Percentiles rank a stretch among this genome's conserved stretches.
Evolutionary conservation across 2,113 vertebrate genomes (phyloP).

Genomic region (Gasterosteus nipponicus): DNA sequence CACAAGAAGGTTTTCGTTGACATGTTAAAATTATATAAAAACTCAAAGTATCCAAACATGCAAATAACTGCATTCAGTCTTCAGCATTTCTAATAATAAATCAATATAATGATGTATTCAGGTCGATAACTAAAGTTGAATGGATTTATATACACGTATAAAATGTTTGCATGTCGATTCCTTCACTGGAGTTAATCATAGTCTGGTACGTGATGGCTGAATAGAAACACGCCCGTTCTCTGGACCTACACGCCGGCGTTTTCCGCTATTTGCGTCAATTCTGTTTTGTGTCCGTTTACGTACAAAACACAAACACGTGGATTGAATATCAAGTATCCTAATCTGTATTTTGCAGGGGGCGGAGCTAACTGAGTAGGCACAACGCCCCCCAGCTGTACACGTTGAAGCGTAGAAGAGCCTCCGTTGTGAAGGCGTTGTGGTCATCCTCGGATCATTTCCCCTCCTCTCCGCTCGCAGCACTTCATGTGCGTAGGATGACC

Average conservation of each 20-base stretch:
- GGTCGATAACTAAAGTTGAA: slow-evolving; percentile 57
- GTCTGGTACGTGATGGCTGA: slow-evolving; percentile 52
- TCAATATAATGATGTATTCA: slow-evolving; percentile 60
- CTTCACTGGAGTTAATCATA: slow-evolving; percentile 44
- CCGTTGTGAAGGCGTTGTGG: slow-evolving; percentile 33
- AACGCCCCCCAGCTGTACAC: slow-evolving; percentile 27
- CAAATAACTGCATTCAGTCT: slow-evolving; percentile 62
- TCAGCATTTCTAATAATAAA: slow-evolving; percentile 43
- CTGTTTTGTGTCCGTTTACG: slow-evolving; percentile 25
- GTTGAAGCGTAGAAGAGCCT: slow-evolving; percentile 20
- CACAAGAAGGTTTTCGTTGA: slow-evolving; percentile 38
- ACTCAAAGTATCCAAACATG: slow-evolving; percentile 54
- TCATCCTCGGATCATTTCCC: background rate
- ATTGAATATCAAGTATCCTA: slow-evolving; percentile 47
- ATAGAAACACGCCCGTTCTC: slow-evolving; percentile 41
- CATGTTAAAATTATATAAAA: slow-evolving; percentile 40
- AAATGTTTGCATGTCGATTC: slow-evolving; percentile 48
- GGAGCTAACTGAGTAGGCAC: slow-evolving; percentile 1
- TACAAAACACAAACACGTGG: slow-evolving; percentile 32
- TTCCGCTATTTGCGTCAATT: slow-evolving; percentile 43
- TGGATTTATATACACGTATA: slow-evolving; percentile 68
- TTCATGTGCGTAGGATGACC: slow-evolving; percentile 91
- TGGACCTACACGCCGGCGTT: slow-evolving; percentile 8
- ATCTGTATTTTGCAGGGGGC: slow-evolving; percentile 37
- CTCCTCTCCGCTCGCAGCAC: slow-evolving; percentile 35